Conservation (phyloP, 2,888 invertebrate genomes). For the Scaptomyza parva region DNA sequence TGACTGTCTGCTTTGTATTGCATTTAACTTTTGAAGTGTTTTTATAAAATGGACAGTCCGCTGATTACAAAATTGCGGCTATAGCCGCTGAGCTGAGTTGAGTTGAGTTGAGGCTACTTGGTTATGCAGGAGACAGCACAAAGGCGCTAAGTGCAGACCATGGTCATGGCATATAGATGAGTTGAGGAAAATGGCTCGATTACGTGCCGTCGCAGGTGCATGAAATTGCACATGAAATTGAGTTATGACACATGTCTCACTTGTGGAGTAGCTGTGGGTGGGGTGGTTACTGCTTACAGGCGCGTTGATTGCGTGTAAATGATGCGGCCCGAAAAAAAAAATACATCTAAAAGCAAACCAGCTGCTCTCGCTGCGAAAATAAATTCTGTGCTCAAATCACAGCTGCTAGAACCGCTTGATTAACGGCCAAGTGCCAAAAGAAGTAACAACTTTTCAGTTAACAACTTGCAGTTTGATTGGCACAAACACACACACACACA, state of each 20-base stretch:
- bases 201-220: constrained; percentile 76
- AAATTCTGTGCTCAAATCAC: constrained; percentile 45
- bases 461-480: constrained; percentile 60
- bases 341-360: constrained; percentile 14
- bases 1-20: constrained; percentile 53
- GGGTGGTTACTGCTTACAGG: constrained; percentile 23
- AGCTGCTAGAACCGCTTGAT: constrained; percentile 60
- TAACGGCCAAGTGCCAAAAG: constrained; percentile 60
- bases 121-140: constrained; percentile 58
- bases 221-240: constrained; percentile 76
- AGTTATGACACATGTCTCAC: constrained; percentile 68
- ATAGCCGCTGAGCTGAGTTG: constrained; percentile 10
- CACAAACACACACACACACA: constrained; percentile 14
- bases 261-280: constrained; percentile 12
- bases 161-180: constrained; percentile 46
- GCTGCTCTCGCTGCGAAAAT: constrained; percentile 32
- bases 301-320: constrained; percentile 67
- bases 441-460: constrained; percentile 39
- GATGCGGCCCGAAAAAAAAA: constrained; percentile 38
- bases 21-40: constrained; percentile 60
- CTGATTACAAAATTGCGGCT: constrained; percentile 70
- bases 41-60: constrained; percentile 59
- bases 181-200: constrained; percentile 36
- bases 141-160: constrained; percentile 66
- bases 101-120: constrained; percentile 55